Percentiles rank a stretch among this genome's conserved stretches.
Evolutionary conservation across 1,140 invertebrate genomes (phyloP).

Genomic region (Drosophila kikkawai): DNA sequence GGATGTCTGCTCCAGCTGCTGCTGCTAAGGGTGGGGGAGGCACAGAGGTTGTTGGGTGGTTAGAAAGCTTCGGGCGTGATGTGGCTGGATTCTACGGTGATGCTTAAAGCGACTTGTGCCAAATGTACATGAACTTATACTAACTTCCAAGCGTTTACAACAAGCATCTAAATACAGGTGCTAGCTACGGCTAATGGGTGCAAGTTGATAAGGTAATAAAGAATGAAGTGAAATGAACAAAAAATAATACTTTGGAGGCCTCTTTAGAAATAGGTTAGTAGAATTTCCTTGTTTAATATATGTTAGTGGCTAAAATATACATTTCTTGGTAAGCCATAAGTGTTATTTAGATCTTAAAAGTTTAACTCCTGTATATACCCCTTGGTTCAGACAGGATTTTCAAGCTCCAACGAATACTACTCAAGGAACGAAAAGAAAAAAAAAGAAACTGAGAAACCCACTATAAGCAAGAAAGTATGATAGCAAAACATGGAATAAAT

Average conservation of each 20-base stretch:
- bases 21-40: constrained; percentile 36
- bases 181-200: constrained; percentile 20
- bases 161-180: constrained; percentile 14
- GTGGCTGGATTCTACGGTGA: constrained; percentile 10
- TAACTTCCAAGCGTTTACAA: constrained; percentile 8
- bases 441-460: no score
- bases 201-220: neutral
- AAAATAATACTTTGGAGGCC: neutral
- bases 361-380: no score
- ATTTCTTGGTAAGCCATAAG: neutral
- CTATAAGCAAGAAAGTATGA: neutral
- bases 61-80: constrained; percentile 39
- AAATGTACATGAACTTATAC: constrained; percentile 1
- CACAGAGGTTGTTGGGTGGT: constrained; percentile 21
- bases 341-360: neutral
- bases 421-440: neutral
- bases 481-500: neutral
- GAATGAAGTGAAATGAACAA: neutral
- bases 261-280: neutral
- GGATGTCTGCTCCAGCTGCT: constrained; percentile 55
- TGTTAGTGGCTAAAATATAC: neutral
- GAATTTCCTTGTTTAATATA: neutral
- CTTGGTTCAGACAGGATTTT: neutral
- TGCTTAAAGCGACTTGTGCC: constrained; percentile 23
- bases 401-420: neutral